Percentiles rank a stretch among this genome's conserved stretches.
Conservation (phyloP, 1,140 invertebrate genomes). For the Trichogramma pretiosum region DNA sequence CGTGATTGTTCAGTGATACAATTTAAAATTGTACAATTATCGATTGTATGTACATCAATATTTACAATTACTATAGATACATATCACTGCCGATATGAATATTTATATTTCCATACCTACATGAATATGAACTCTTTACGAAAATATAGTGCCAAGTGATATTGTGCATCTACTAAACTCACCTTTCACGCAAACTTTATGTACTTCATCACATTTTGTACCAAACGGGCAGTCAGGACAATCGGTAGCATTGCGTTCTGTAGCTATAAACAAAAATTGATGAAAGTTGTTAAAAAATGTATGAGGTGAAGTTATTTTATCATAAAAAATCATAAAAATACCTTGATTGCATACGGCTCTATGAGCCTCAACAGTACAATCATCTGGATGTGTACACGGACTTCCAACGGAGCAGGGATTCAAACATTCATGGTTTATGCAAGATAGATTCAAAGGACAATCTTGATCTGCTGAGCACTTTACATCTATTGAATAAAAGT, state of each 20-base stretch:
- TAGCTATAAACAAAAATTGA: slow-evolving; percentile 14
- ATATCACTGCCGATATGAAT: not conserved
- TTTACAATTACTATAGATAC: slow-evolving; percentile 21
- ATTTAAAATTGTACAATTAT: slow-evolving; percentile 10
- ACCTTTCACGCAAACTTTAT: slow-evolving; percentile 71
- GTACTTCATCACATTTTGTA: slow-evolving; percentile 61
- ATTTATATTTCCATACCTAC: no score
- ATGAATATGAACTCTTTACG: no score
- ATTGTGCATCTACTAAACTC: slow-evolving; percentile 35
- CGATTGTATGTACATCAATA: slow-evolving; percentile 33
- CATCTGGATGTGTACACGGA: slow-evolving; percentile 56
- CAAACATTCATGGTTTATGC: slow-evolving; percentile 65
- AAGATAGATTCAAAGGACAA: slow-evolving; percentile 66
- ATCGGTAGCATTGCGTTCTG: slow-evolving; percentile 32
- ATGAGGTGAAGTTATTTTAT: not conserved
- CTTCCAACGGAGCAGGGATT: slow-evolving; percentile 63
- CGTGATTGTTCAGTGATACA: no score
- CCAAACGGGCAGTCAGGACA: slow-evolving; percentile 70
- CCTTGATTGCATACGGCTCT: slow-evolving; percentile 70
- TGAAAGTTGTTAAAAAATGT: slow-evolving; percentile 3
- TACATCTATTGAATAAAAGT: slow-evolving; percentile 48
- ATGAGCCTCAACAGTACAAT: slow-evolving; percentile 69
- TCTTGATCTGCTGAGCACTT: slow-evolving; percentile 61
- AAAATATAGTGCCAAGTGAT: not conserved
- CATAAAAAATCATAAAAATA: slow-evolving; percentile 37